phyloP scores from a whole-genome alignment of 2,888 invertebrate genomes.

The Pharmacophagus antenor region DNA sequence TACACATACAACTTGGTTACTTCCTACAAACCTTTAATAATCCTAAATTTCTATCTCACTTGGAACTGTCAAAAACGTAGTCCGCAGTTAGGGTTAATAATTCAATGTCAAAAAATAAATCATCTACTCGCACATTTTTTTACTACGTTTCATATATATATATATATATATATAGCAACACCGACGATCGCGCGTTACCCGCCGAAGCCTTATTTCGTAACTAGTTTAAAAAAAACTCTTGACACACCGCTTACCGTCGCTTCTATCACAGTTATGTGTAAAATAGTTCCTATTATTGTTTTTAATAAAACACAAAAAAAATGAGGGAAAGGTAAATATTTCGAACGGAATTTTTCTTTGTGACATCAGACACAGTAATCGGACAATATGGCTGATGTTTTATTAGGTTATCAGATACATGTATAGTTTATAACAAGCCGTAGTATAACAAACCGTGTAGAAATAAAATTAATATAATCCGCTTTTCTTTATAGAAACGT shows the following conservation, averaged over 20 bases:
- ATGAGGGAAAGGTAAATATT: conserved; percentile 35
- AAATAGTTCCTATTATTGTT: conserved; percentile 62
- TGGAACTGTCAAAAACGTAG: too few relatives aligned
- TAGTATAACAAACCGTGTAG: not conserved
- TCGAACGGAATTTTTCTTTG: conserved; percentile 17
- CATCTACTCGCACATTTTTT: too few relatives aligned
- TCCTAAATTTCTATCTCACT: too few relatives aligned
- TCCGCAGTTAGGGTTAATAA: too few relatives aligned
- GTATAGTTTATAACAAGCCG: too few relatives aligned
- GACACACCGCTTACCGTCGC: conserved; percentile 58
- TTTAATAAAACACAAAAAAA: not conserved
- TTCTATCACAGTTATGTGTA: conserved; percentile 47
- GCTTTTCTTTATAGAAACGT: too few relatives aligned
- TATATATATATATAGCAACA: conserved; percentile 13
- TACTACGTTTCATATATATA: too few relatives aligned
- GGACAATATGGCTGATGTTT: not conserved
- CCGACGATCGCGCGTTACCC: conserved; percentile 9
- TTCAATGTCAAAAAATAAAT: too few relatives aligned
- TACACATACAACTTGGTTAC: too few relatives aligned
- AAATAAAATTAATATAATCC: not conserved
- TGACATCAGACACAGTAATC: conserved; percentile 23
- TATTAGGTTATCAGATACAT: not conserved
- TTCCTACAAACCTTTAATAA: too few relatives aligned
- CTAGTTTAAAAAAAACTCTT: conserved; percentile 39
- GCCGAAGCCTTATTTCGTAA: conserved; percentile 35